Evolutionary conservation across 2,888 invertebrate genomes (phyloP), one percentile per base, ranked within the genome.

Genomic region (Melieria omissa): DNA sequence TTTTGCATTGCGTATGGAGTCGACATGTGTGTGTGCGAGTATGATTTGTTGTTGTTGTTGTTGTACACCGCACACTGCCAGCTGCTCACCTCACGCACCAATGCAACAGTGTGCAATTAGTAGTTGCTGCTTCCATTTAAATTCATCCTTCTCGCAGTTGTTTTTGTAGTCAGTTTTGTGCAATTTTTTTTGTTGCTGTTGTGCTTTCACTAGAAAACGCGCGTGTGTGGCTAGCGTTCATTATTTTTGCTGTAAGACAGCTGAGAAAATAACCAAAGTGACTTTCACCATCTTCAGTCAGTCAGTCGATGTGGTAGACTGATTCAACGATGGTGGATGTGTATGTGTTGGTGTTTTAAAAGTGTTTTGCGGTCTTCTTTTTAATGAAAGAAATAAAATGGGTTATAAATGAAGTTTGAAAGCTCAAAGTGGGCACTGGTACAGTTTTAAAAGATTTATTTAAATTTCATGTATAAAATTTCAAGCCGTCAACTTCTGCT

Each of bases 21-120:
- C 12, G 16, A 46, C 55, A n/a, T 72, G 72, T 72, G 47, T 6
- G 41, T 41, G 3, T 49, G 62, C 29, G 45, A 70, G 66, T 46
- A 44, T 16, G 62, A 4, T n/a, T 45, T 55, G 52, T 62, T 47
- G 49, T 73, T 76, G 74, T 65, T 3, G 4, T 16, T 60, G 16
- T 2, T 4, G 10, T 54, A 71, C 81, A 81, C 84, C 84, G 82
- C 84, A 82, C 81, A 83, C 83, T 83, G 83, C 83, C 83, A 83
- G 83, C 83, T 83, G 81, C 82, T 79, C 76, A 81, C 81, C 82
- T 79, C 76, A 81, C 80, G 80, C 82, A 79, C 69, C 74, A 77
- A 75, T 84, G 83, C 82, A 81, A 79, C 82, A 82, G 80, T 81
- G 78, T 81, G 83, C 82, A 83, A 82, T 83, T 82, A 82, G 83